Percentiles rank a stretch among this genome's conserved stretches.
These are phyloP conservation scores for Heliconius himera DNA, from an alignment of 1,140 invertebrate species.

Conservation along the genomic window DNA sequence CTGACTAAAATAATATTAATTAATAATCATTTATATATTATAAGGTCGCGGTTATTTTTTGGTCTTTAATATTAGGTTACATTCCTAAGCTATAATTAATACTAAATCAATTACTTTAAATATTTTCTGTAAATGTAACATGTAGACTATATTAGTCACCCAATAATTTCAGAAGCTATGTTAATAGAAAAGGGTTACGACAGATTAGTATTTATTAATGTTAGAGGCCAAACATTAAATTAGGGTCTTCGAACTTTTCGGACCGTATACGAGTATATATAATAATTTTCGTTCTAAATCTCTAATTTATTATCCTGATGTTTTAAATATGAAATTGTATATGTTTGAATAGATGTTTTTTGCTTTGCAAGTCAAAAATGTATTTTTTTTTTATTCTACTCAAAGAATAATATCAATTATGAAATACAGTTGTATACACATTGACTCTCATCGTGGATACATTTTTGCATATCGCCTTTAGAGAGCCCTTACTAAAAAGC, in stretches of 20 bases:
- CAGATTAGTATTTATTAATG: conserved; percentile 12
- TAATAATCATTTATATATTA: too few species aligned
- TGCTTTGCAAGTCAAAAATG: background rate
- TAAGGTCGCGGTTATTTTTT: too few species aligned
- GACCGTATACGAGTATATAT: background rate
- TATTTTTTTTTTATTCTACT: too few species aligned
- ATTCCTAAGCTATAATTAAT: too few species aligned
- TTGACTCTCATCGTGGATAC: too few species aligned
- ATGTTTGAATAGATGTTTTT: background rate
- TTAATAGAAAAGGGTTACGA: conserved; percentile 13
- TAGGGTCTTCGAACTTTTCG: conserved; percentile 11
- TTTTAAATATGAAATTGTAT: background rate
- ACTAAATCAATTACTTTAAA: background rate
- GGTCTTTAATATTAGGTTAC: too few species aligned
- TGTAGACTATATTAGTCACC: conserved; percentile 4
- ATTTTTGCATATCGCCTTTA: too few species aligned
- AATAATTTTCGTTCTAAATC: background rate
- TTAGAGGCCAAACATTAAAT: conserved; percentile 16
- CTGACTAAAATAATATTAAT: too few species aligned
- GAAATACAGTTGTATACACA: too few species aligned
- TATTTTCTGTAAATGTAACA: background rate
- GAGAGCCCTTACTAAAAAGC: too few species aligned
- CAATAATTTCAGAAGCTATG: background rate
- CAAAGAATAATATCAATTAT: too few species aligned
- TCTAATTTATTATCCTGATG: background rate